Conservation (phyloP, 2,797 vertebrate genomes). For the Lindbergichthys nudifrons region DNA sequence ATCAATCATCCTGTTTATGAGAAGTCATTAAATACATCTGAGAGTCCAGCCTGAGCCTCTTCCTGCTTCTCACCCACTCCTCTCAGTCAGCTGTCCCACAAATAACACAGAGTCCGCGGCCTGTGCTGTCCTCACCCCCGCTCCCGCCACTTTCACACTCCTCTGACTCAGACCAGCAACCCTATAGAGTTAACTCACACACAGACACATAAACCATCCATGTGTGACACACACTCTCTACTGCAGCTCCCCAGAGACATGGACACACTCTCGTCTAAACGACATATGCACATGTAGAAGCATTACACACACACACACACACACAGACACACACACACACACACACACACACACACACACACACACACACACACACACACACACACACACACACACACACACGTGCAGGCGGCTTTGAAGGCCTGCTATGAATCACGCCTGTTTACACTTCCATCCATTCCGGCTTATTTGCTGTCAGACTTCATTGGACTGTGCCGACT, state of each 20-base stretch:
- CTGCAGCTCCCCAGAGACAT: constrained; percentile 27
- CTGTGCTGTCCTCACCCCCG: constrained; percentile 48
- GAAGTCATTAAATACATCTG: constrained; percentile 6
- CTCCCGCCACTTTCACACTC: constrained; percentile 41
- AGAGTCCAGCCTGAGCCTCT: constrained; percentile 51
- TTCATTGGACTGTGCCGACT: constrained; percentile 60
- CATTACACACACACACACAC: constrained; percentile 32
- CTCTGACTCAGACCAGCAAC: constrained; percentile 66
- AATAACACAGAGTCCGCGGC: constrained; percentile 28
- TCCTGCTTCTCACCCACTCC: constrained; percentile 63
- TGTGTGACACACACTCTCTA: constrained; percentile 38
- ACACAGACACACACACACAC: not conserved
- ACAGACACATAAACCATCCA: constrained; percentile 33
- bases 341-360: not conserved
- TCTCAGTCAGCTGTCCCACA: constrained; percentile 65
- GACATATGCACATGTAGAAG: constrained; percentile 28
- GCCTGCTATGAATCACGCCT: constrained; percentile 73
- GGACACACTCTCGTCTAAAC: constrained; percentile 8
- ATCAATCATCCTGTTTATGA: constrained; percentile 6
- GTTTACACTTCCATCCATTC: constrained; percentile 74
- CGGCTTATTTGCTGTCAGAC: constrained; percentile 65
- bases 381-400: constrained; percentile 20
- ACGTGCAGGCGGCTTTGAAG: constrained; percentile 33
- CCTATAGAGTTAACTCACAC: constrained; percentile 40
- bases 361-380: constrained; percentile 5